Conservation (phyloP, 92 coral and sea anemone genomes). For the Zoanthus sociatus region DNA sequence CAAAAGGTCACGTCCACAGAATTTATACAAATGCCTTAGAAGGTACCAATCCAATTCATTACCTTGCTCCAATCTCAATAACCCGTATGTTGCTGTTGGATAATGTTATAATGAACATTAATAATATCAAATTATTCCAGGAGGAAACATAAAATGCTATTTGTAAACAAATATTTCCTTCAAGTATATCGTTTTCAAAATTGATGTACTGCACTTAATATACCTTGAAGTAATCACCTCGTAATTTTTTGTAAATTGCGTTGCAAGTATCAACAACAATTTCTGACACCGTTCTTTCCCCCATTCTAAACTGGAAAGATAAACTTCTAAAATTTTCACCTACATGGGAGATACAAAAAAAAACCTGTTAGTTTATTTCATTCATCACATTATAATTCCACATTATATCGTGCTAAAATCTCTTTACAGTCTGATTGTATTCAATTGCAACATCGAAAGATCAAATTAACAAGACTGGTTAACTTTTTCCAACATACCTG, state of each 20-base stretch:
- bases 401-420: background rate
- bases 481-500: constrained; percentile 38
- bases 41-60: no score
- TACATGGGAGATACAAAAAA: constrained; percentile 2
- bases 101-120: no score
- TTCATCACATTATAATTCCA: background rate
- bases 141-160: no score
- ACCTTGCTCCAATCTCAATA: no score
- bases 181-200: background rate
- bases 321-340: constrained; percentile 52
- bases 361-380: background rate
- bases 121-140: no score
- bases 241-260: constrained; percentile 20
- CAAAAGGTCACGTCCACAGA: no score
- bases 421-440: background rate
- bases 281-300: constrained; percentile 43
- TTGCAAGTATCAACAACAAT: constrained; percentile 37
- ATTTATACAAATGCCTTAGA: no score
- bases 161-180: no score
- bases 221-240: constrained; percentile 47
- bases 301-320: constrained; percentile 55
- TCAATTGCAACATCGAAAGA: background rate
- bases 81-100: no score
- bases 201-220: background rate
- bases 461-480: no score